A percentile compares a stretch with the other conserved stretches of the same genome.
These are phyloP conservation scores for Selene dorsalis DNA, from an alignment of 2,797 vertebrate species.

Conservation along the genomic window DNA sequence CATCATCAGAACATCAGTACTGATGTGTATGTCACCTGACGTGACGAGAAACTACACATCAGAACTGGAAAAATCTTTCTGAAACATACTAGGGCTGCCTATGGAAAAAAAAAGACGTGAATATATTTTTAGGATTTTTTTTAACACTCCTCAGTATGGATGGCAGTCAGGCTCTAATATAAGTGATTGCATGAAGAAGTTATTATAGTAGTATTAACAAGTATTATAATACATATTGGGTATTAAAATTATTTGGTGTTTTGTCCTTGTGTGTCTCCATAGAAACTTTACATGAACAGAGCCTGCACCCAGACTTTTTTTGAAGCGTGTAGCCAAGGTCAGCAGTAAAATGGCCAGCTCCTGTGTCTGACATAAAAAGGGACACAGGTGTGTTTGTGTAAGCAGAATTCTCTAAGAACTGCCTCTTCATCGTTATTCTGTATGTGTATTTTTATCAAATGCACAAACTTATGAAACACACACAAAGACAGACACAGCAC, in stretches of 20 bases:
- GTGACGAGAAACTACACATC: neutral
- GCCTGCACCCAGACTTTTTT: conserved; percentile 8
- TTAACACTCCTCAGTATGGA: too few species aligned
- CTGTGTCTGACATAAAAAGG: conserved; percentile 33
- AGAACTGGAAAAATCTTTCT: neutral
- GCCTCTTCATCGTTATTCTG: conserved; percentile 36
- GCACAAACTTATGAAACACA: neutral
- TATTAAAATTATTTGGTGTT: neutral
- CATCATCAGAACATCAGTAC: neutral
- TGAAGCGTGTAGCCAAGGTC: conserved; percentile 23
- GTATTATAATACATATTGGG: neutral
- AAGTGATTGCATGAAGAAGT: too few species aligned
- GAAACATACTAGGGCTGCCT: too few species aligned
- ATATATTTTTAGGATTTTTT: too few species aligned
- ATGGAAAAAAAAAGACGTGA: too few species aligned
- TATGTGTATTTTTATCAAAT: conserved; percentile 7
- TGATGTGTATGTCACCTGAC: too few species aligned
- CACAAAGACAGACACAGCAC: conserved; percentile 3
- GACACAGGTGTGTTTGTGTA: conserved; percentile 47
- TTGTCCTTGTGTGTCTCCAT: conserved; percentile 25
- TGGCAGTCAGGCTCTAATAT: too few species aligned
- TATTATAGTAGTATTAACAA: too few species aligned
- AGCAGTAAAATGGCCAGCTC: conserved; percentile 29
- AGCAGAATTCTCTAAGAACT: conserved; percentile 26
- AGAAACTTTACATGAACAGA: conserved; percentile 27